Evolutionary conservation across 2,797 vertebrate genomes (phyloP).

Genomic region (Clarias pachynema): DNA sequence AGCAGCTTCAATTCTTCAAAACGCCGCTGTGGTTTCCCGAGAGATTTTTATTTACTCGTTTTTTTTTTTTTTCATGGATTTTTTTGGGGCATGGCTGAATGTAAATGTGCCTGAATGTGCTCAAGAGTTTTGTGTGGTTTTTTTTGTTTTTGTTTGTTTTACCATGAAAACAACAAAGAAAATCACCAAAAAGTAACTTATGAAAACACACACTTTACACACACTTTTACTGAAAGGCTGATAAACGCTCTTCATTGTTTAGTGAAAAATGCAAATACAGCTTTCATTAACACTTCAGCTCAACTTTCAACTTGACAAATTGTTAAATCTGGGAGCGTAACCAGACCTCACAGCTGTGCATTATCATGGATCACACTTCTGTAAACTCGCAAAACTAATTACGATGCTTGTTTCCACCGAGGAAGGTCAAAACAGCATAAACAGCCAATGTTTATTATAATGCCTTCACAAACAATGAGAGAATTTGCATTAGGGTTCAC

Average conservation of each 20-base stretch:
- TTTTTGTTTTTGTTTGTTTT: too few species aligned
- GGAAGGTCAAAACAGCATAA: not conserved
- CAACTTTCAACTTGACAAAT: not conserved
- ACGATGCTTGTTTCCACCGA: not conserved
- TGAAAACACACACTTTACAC: not conserved
- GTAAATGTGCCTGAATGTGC: too few species aligned
- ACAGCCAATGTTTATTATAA: not conserved
- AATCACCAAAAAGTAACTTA: not conserved
- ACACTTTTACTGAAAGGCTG: not conserved
- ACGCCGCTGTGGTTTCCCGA: too few species aligned
- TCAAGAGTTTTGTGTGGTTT: too few species aligned
- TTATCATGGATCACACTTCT: not conserved
- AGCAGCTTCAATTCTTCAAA: not conserved
- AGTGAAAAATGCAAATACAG: not conserved
- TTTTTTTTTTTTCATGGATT: not conserved
- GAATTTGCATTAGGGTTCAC: not conserved
- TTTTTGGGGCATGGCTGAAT: not conserved
- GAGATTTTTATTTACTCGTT: too few species aligned
- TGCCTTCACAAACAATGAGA: not conserved
- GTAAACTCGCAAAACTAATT: constrained; percentile 11
- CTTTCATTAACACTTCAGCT: not conserved
- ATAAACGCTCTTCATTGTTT: not conserved
- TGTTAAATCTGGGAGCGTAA: not conserved
- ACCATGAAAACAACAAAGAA: not conserved
- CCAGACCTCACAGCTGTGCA: not conserved